Base-by-base conservation (phyloP, 2,113 vertebrate genomes). In the Condylura cristata region DNA sequence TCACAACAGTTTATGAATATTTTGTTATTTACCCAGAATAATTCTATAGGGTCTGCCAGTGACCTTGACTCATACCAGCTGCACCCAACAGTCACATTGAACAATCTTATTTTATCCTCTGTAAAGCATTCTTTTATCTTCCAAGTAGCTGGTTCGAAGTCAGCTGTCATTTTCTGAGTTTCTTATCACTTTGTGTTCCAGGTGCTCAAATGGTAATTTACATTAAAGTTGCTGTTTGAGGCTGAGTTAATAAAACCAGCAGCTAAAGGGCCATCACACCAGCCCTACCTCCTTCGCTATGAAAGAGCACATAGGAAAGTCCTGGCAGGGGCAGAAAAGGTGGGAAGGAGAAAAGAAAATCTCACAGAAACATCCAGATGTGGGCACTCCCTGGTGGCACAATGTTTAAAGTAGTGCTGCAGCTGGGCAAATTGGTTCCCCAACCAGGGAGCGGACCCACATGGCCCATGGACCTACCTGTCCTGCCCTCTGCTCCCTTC, bases 21-120 rank as follows among this genome's bases (percentile, higher is more conserved):
- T 85, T 61, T 46, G 46, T 82, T 72, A 79, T 56, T 90, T 70
- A 78, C 18, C 44, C 65, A 83, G 70, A 96, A 76, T 56, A 58
- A 65, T 61, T 86, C 61, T 30, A 26, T 8, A 44, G 30, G 24
- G 32, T 74, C 79, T 56, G 85, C 44, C 53, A 48, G 6, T 22
- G 3, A 24, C 9, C 48, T 28, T 22, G 56, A 68, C 63, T 58
- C 46, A 70, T 16, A 74, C 41, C 66, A 71, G 44, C 39, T 63
- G 18, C 4, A 80, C 44, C 46, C 61, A n/a, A n/a, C 18, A 46
- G 24, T 60, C 37, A 46, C n/a, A 53, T 0, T 10, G n/a, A 68
- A 83, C 6, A 41, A 34, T 20, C 22, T 3, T 34, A 26, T 68
- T 51, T n/a, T 75, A n/a, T 8, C 12, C 58, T 16, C 70, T 41